Percentiles rank a stretch among this genome's conserved stretches.
Conservation (phyloP, 1,140 invertebrate species). For the Antheraea mylitta region DNA sequence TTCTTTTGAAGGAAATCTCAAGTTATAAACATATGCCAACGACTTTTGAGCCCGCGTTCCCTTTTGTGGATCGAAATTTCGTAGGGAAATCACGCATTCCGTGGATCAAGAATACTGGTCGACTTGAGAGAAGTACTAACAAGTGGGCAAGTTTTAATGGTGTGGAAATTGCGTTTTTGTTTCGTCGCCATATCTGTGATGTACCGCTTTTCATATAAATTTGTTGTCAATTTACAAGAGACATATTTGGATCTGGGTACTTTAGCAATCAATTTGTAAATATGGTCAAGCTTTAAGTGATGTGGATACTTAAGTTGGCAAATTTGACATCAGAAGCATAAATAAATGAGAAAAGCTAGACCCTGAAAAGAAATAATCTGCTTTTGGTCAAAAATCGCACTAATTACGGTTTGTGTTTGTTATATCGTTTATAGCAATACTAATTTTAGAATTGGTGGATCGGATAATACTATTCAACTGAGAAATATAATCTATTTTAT, state of each 20-base stretch:
- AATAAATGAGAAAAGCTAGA: too few relatives aligned
- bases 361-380: too few relatives aligned
- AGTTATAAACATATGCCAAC: conserved; percentile 9
- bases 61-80: neutral
- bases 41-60: neutral
- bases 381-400: too few relatives aligned
- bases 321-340: too few relatives aligned
- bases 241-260: neutral
- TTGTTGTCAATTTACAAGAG: conserved; percentile 17
- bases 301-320: too few relatives aligned
- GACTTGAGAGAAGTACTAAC: conserved; percentile 21
- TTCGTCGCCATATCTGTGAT: conserved; percentile 28
- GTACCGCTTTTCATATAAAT: conserved; percentile 38
- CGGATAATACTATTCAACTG: too few relatives aligned
- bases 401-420: too few relatives aligned
- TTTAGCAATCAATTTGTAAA: too few relatives aligned
- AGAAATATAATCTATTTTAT: too few relatives aligned
- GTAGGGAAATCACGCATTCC: neutral
- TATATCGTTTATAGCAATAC: too few relatives aligned
- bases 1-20: conserved; percentile 24
- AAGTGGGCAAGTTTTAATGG: conserved; percentile 52
- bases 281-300: too few relatives aligned
- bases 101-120: neutral
- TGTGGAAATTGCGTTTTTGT: conserved; percentile 52
- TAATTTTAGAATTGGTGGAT: too few relatives aligned